Percentiles rank a stretch among this genome's conserved stretches.
These are phyloP conservation scores for Acanthurus tractus DNA, from an alignment of 2,797 vertebrate species.

Conservation along the genomic window DNA sequence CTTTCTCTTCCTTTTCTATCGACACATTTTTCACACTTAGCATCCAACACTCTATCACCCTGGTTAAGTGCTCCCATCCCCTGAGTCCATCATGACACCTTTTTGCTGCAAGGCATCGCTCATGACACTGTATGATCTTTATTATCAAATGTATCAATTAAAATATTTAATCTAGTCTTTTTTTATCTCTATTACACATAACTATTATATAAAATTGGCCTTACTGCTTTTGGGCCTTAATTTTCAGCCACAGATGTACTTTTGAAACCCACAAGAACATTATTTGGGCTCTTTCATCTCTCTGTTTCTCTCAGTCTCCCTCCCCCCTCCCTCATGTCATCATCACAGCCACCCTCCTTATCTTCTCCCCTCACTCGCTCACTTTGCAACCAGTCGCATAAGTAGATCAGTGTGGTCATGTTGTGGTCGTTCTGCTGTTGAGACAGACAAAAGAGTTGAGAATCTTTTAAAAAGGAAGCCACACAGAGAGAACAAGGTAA, in stretches of 20 bases:
- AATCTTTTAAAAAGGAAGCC: neutral
- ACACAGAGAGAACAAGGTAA: slow-evolving; percentile 51
- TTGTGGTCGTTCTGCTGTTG: slow-evolving; percentile 12
- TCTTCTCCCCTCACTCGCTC: slow-evolving; percentile 43
- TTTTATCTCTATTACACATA: neutral
- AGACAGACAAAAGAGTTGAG: neutral
- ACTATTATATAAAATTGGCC: neutral
- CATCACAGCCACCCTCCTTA: slow-evolving; percentile 42
- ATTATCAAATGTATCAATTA: neutral
- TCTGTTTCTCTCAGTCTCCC: slow-evolving; percentile 4
- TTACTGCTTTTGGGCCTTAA: neutral
- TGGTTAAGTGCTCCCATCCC: slow-evolving; percentile 46
- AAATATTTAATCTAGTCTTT: neutral
- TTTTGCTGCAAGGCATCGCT: slow-evolving; percentile 11
- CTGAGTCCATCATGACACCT: slow-evolving; percentile 26
- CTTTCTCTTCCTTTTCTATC: neutral
- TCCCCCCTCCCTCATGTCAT: slow-evolving; percentile 37
- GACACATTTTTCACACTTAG: slow-evolving; percentile 39
- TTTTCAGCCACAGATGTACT: neutral
- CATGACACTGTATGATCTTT: slow-evolving; percentile 9
- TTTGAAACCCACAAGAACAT: slow-evolving; percentile 5
- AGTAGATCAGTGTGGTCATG: slow-evolving; percentile 14
- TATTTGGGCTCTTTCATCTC: slow-evolving; percentile 18
- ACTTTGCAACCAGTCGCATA: slow-evolving; percentile 32
- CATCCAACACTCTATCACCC: neutral